phyloP scores from a whole-genome alignment of 1,140 invertebrate species.

The Trichonephila clavata region DNA sequence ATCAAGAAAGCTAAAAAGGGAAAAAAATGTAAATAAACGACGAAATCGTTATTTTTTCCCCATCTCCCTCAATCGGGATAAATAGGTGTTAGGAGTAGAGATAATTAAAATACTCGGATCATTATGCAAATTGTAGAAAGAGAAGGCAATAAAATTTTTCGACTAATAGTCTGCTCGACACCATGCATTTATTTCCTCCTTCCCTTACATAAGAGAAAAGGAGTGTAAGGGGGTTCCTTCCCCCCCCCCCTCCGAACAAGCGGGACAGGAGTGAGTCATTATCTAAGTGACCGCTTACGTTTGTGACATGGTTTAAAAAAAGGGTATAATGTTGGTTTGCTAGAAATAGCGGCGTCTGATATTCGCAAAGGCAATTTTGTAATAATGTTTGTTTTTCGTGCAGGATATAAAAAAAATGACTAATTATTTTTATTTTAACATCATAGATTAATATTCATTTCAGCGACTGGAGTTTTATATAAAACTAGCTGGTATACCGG shows the following conservation, averaged over 20 bases:
- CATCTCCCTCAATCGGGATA: neutral
- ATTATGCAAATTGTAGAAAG: conserved; percentile 71
- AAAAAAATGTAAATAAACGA: neutral
- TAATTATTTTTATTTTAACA: neutral
- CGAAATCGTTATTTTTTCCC: neutral
- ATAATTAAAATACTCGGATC: conserved; percentile 71
- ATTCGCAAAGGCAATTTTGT: neutral
- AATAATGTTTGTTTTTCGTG: neutral
- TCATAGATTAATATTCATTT: no score
- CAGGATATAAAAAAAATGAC: neutral
- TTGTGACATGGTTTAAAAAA: neutral
- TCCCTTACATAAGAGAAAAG: neutral
- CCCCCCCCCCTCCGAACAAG: neutral
- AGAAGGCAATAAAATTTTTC: conserved; percentile 63
- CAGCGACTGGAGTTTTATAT: no score
- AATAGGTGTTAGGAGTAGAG: conserved; percentile 9
- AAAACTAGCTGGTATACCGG: no score
- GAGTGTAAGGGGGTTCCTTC: no score
- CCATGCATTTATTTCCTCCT: conserved; percentile 43
- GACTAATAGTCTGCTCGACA: conserved; percentile 67
- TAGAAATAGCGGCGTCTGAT: neutral
- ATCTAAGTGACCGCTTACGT: conserved; percentile 43
- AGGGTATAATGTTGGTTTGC: no score
- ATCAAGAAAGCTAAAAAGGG: neutral
- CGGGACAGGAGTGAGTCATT: conserved; percentile 44